phyloP scores from a whole-genome alignment of 2,888 invertebrate genomes.

The Polylopha cassiicola region DNA sequence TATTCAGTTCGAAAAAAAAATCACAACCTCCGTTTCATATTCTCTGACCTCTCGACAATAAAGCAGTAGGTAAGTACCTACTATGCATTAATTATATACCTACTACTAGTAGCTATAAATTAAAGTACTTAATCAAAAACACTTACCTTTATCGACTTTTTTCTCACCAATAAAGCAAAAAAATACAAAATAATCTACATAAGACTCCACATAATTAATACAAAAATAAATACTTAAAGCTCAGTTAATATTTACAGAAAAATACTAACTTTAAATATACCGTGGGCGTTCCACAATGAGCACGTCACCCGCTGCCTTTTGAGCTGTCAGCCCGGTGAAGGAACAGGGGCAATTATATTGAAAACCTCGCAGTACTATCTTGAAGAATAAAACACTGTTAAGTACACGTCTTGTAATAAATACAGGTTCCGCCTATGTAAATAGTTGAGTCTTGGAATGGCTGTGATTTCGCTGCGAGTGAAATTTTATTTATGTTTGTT shows the following conservation, averaged over 20 bases:
- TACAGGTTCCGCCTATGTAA: conserved; percentile 12
- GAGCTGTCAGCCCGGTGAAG: conserved; percentile 73
- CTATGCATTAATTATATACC: too few species aligned
- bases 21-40: too few species aligned
- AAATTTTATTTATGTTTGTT: conserved; percentile 4
- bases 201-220: conserved; percentile 7
- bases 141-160: too few species aligned
- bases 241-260: conserved; percentile 55
- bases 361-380: conserved; percentile 71
- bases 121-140: too few species aligned
- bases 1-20: too few species aligned
- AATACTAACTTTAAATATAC: conserved; percentile 70
- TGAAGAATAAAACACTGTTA: conserved; percentile 38
- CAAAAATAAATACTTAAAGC: conserved; percentile 45
- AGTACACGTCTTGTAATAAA: conserved; percentile 18
- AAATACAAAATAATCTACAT: conserved; percentile 1
- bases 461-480: too few species aligned
- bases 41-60: too few species aligned
- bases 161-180: neutral
- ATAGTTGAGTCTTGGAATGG: too few species aligned
- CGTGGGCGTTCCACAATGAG: conserved; percentile 74
- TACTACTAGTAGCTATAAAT: too few species aligned
- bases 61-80: too few species aligned
- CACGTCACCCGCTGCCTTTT: conserved; percentile 70
- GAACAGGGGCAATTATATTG: conserved; percentile 76